Conservation (phyloP, 2,113 vertebrate genomes). For the Xiphorhynchus elegans region DNA sequence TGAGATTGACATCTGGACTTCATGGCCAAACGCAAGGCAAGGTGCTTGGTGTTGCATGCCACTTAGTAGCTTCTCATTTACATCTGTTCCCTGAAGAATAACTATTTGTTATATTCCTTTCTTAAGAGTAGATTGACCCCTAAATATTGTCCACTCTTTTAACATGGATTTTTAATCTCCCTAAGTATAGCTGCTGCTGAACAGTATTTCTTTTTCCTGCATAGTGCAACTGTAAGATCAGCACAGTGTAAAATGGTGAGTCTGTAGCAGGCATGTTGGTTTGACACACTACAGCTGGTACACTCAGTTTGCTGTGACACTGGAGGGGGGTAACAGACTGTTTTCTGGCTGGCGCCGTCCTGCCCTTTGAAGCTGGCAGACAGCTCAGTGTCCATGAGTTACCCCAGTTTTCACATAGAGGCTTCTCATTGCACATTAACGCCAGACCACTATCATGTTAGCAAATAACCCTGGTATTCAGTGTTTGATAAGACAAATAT, state of each 20-base stretch:
- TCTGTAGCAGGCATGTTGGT: not conserved
- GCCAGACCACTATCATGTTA: conserved; percentile 6
- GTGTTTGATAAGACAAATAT: conserved; percentile 61
- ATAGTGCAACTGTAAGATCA: not conserved
- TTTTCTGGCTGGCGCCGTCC: not conserved
- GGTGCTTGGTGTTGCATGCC: not conserved
- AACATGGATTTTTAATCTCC: not conserved
- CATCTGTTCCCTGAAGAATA: not conserved
- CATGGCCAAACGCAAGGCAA: not conserved
- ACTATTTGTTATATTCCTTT: not conserved
- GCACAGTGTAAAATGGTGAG: not conserved
- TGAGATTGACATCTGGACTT: not conserved
- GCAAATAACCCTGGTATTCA: conserved; percentile 56
- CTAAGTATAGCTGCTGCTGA: not conserved
- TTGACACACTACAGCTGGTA: not conserved
- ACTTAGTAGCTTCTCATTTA: not conserved
- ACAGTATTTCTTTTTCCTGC: not conserved
- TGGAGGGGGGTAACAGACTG: conserved; percentile 14
- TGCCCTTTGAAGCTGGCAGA: not conserved
- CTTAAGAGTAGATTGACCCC: not conserved
- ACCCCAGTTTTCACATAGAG: not conserved
- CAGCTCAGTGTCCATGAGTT: not conserved
- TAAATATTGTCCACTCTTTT: not conserved
- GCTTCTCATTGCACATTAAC: conserved; percentile 40
- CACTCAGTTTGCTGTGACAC: not conserved